Conservation (phyloP, 2,113 vertebrate species). For the Apistogramma diplotaenia region DNA sequence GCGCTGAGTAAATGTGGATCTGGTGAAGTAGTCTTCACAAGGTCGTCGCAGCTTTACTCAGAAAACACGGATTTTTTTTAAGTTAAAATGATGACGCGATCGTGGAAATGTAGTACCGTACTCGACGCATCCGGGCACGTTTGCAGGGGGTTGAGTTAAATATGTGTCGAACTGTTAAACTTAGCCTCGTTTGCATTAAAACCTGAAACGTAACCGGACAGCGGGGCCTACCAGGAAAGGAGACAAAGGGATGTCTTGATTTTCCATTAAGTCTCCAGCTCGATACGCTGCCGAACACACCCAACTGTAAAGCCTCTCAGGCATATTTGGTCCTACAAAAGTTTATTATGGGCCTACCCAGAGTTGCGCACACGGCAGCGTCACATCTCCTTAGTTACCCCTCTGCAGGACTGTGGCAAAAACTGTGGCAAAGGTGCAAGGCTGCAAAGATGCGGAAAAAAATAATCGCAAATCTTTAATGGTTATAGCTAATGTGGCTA, state of each 20-base stretch:
- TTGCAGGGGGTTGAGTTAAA: neutral
- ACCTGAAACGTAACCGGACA: neutral
- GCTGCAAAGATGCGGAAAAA: neutral
- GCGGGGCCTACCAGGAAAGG: neutral
- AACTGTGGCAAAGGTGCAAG: slow-evolving; percentile 53
- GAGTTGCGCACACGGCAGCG: slow-evolving; percentile 26
- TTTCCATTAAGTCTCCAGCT: neutral
- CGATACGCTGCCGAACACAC: neutral
- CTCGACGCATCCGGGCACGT: neutral
- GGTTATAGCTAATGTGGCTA: neutral
- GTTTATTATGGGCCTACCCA: slow-evolving; percentile 1
- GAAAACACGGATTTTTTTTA: neutral
- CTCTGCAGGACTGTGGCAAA: neutral
- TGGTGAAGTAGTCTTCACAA: neutral
- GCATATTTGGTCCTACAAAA: neutral
- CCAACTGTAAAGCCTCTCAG: neutral
- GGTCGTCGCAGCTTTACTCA: neutral
- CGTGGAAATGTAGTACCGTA: neutral
- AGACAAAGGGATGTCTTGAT: neutral
- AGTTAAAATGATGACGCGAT: neutral
- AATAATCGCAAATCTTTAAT: neutral
- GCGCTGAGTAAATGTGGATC: neutral
- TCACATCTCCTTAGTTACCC: slow-evolving; percentile 65
- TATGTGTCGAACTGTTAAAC: neutral
- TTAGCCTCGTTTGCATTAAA: neutral